These are phyloP conservation scores for Drosophila longiperda DNA, from an alignment of 2,888 invertebrate genomes.

Conservation along the genomic window DNA sequence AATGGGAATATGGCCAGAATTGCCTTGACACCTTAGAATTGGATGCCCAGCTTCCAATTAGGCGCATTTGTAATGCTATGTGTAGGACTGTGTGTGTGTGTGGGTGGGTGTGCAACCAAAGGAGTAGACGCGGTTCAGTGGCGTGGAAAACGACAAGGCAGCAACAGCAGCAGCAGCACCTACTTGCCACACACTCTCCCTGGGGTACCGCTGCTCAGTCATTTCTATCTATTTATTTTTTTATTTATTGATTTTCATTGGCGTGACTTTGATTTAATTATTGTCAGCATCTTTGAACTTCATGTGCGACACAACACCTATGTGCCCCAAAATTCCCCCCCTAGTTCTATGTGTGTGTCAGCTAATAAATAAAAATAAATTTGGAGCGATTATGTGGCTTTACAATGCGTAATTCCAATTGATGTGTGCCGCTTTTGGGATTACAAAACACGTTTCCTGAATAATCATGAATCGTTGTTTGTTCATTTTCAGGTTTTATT, in stretches of 20 bases:
- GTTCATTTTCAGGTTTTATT: constrained; percentile 42
- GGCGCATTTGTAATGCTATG: constrained; percentile 55
- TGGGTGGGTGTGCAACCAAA: constrained; percentile 47
- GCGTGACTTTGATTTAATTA: constrained; percentile 78
- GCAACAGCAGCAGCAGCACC: constrained; percentile 1
- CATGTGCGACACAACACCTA: constrained; percentile 23
- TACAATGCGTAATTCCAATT: constrained; percentile 57
- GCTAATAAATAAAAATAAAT: constrained; percentile 71
- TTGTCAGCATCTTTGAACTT: constrained; percentile 81
- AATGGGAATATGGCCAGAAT: not conserved
- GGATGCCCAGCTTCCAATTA: constrained; percentile 66
- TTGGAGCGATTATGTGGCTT: constrained; percentile 71
- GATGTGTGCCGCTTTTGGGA: constrained; percentile 56
- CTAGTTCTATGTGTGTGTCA: constrained; percentile 44
- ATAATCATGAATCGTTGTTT: constrained; percentile 20
- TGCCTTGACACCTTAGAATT: constrained; percentile 28
- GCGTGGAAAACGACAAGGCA: constrained; percentile 70
- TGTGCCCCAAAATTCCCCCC: not conserved
- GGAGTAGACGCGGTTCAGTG: constrained; percentile 61
- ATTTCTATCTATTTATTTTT: constrained; percentile 18
- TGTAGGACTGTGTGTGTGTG: not conserved
- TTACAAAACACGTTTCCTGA: constrained; percentile 65
- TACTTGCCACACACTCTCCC: not conserved
- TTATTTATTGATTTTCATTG: constrained; percentile 69
- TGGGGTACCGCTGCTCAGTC: constrained; percentile 28